phyloP scores from a whole-genome alignment of 2,797 vertebrate species.

The Anisognathus igniventris region DNA sequence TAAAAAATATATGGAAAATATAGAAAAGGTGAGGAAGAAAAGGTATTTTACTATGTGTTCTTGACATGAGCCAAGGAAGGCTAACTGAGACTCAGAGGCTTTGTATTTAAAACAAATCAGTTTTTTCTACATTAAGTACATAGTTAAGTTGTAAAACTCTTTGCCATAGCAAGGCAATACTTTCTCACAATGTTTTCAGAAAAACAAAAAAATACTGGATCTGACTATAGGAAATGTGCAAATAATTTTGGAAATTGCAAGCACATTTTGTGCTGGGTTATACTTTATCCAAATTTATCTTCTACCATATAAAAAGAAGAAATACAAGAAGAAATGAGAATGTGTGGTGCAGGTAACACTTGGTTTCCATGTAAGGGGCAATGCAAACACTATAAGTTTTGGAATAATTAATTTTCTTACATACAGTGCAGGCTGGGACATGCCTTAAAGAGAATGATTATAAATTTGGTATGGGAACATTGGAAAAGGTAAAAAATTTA shows the following conservation, averaged over 20 bases:
- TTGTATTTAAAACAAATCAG: background rate
- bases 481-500: background rate
- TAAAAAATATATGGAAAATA: background rate
- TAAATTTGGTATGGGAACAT: background rate
- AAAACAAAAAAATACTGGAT: background rate
- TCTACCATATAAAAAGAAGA: background rate
- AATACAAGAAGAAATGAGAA: background rate
- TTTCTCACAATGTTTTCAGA: background rate
- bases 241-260: background rate
- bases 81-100: background rate
- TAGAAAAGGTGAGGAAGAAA: background rate
- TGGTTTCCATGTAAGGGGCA: background rate
- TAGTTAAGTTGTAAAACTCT: background rate
- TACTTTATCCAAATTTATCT: background rate
- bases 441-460: background rate
- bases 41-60: background rate
- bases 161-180: background rate
- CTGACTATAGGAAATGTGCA: background rate
- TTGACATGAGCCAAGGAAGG: background rate
- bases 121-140: background rate
- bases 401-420: accelerated
- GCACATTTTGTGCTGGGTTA: background rate
- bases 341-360: background rate
- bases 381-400: background rate
- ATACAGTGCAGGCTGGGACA: accelerated